Conservation (phyloP, 2,113 vertebrate species). For the Geothlypis trichas region DNA sequence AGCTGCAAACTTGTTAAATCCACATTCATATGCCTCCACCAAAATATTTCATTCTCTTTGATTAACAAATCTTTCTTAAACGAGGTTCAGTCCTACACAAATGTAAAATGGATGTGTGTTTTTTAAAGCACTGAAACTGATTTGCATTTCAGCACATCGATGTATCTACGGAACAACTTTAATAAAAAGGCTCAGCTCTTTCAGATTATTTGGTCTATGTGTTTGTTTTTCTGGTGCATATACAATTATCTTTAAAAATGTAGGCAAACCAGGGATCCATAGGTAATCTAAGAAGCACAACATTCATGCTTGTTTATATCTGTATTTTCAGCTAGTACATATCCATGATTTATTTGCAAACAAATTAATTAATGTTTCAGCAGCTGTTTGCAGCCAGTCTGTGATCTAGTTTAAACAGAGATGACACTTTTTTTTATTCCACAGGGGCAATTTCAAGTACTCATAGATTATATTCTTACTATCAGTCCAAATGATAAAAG, state of each 20-base stretch:
- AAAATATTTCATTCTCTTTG: constrained; percentile 79
- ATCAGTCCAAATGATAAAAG: constrained; percentile 73
- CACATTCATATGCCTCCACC: constrained; percentile 65
- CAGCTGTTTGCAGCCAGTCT: constrained; percentile 81
- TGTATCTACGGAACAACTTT: background rate
- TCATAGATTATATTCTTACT: constrained; percentile 70
- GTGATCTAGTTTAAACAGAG: constrained; percentile 76
- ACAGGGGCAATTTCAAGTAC: constrained; percentile 69
- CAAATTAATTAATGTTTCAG: constrained; percentile 84
- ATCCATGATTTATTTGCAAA: constrained; percentile 83
- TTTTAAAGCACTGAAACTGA: constrained; percentile 30
- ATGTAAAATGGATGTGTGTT: constrained; percentile 38
- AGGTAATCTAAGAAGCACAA: constrained; percentile 51
- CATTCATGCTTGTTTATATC: constrained; percentile 71
- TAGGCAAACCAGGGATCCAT: constrained; percentile 35
- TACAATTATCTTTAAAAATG: constrained; percentile 18
- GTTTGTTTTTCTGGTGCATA: constrained; percentile 12
- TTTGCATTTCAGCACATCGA: constrained; percentile 1
- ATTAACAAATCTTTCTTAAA: constrained; percentile 74
- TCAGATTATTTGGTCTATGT: background rate
- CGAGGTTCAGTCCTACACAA: constrained; percentile 44
- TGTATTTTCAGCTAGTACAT: constrained; percentile 70
- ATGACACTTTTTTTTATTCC: constrained; percentile 78
- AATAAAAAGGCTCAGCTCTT: background rate
- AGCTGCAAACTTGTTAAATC: constrained; percentile 66